Evolutionary conservation across 1,140 invertebrate species (phyloP).

Genomic region (Drosophila kohkoa): DNA sequence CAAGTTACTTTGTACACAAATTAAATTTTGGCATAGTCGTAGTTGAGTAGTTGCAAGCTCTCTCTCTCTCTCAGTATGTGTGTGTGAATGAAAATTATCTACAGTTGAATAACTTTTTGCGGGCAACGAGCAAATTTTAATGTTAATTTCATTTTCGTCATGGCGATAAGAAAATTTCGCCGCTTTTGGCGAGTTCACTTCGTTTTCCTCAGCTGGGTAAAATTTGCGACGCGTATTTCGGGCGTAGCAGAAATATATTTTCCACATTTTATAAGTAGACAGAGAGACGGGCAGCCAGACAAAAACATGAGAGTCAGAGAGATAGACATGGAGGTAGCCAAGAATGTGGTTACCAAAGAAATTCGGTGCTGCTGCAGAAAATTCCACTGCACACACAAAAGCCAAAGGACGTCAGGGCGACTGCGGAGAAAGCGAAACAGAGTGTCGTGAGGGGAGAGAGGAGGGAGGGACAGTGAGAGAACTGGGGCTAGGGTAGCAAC

Average conservation of each 20-base stretch:
- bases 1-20: slow-evolving; percentile 80
- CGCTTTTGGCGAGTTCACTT: slow-evolving; percentile 28
- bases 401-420: slow-evolving; percentile 1
- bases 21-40: slow-evolving; percentile 64
- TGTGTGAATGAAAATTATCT: slow-evolving; percentile 73
- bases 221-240: slow-evolving; percentile 63
- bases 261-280: slow-evolving; percentile 80
- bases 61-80: slow-evolving; percentile 11
- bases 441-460: not conserved
- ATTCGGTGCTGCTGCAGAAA: slow-evolving; percentile 65
- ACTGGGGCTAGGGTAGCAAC: slow-evolving; percentile 15
- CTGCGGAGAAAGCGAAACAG: not conserved
- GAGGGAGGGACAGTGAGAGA: slow-evolving; percentile 12
- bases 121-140: slow-evolving; percentile 67
- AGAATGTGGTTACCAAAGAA: slow-evolving; percentile 77
- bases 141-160: slow-evolving; percentile 69
- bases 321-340: slow-evolving; percentile 22
- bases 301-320: slow-evolving; percentile 41
- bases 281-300: slow-evolving; percentile 45
- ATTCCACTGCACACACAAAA: slow-evolving; percentile 67
- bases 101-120: slow-evolving; percentile 76
- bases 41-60: slow-evolving; percentile 44
- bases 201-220: slow-evolving; percentile 36
- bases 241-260: slow-evolving; percentile 81
- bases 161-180: slow-evolving; percentile 70